Evolutionary conservation across 1,140 invertebrate species (phyloP), one percentile per base, ranked within the genome.

Genomic region (Calosoma granatense): DNA sequence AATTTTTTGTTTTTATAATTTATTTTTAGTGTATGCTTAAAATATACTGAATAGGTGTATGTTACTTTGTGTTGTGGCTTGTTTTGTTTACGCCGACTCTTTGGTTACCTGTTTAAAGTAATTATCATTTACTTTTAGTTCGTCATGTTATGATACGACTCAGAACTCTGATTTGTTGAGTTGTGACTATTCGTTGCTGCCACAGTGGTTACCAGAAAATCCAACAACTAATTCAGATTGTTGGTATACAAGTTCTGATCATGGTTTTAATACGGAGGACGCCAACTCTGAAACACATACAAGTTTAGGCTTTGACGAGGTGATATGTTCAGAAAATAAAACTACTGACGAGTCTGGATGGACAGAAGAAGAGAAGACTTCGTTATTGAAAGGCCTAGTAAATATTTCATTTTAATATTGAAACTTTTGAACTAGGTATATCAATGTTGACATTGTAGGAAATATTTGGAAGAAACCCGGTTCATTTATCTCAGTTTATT

Each of bases 171-270:
- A 78, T 56, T 60, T 78, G 12, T 58, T 78, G 51, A 76, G 76
- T 56, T 78, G 81, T 61, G 83, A 82, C 61, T 80, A 80, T 55
- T 78, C 77, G 53, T 79, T 82, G 6, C 80, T 82, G 62, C 80
- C 82, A 19, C 80, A 82, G 55, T 86, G 83, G 83, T 72, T 85
- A 23, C 65, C 83, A 20, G 83, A 86, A 62, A 79, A 64, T 67
- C 71, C 73, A 63, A 61, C 75, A 70, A 62, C 73, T 66, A 72
- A 76, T 68, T 71, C 74, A 64, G 72, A 72, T 59, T 64, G 61
- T 55, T 70, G 65, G 67, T 69, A 68, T 51, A 60, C 65, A 53
- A 59, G 54, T 30, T 21, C 58, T 21, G 52, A 43, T 39, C 11
- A 22, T 26, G 23, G 54, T 51, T 60, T 23, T 30, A 23, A n/a